Evolutionary conservation across 2,113 vertebrate genomes (phyloP).

Genomic region (Ceratotherium simum): DNA sequence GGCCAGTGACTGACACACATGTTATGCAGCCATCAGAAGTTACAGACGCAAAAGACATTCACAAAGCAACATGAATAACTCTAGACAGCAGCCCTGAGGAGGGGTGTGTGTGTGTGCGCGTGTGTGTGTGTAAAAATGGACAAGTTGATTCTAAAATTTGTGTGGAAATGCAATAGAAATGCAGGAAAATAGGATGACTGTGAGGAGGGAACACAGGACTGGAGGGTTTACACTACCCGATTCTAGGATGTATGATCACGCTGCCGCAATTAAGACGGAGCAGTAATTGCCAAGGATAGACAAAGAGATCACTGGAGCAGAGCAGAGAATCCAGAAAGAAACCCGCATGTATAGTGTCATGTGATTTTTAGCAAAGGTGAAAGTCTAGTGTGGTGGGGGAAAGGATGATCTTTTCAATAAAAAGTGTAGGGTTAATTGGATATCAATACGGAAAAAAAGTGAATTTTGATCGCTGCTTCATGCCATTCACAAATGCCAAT

Average conservation of each 20-base stretch:
- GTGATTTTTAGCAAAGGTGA: neutral
- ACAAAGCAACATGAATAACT: neutral
- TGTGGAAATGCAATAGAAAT: neutral
- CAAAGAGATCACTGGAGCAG: neutral
- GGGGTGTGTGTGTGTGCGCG: neutral
- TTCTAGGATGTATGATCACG: no score
- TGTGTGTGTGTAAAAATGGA: neutral
- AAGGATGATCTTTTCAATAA: neutral
- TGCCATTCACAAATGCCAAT: neutral
- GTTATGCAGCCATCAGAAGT: no score
- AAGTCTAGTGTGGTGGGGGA: neutral
- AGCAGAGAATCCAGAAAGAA: neutral
- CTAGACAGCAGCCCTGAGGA: neutral
- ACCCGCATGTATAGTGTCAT: neutral
- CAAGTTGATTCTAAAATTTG: neutral
- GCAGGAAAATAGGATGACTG: neutral
- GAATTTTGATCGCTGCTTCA: neutral
- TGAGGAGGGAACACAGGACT: neutral
- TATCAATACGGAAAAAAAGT: neutral
- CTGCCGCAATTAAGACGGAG: fast-evolving
- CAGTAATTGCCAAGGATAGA: neutral
- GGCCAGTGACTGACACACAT: neutral
- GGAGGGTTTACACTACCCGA: neutral
- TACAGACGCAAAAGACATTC: neutral
- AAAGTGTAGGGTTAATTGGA: neutral